These are phyloP conservation scores for Hyles lineata DNA, from an alignment of 2,888 invertebrate species.

Conservation along the genomic window DNA sequence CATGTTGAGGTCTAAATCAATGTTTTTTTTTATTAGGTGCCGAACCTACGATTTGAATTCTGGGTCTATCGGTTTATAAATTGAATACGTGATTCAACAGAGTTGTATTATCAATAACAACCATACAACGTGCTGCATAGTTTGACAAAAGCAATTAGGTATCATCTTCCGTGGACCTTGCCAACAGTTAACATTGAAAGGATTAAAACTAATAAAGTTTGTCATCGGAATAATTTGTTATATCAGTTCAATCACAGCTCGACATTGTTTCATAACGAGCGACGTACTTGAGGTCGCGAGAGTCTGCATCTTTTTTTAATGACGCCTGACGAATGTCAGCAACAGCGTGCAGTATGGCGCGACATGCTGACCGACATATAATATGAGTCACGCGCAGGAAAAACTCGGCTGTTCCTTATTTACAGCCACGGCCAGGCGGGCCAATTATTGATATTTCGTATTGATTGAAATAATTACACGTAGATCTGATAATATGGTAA, in stretches of 20 bases:
- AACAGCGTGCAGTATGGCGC: slow-evolving; percentile 37
- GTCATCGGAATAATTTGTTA: slow-evolving; percentile 29
- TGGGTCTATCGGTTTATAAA: too few relatives aligned
- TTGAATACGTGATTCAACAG: too few relatives aligned
- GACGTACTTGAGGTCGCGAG: neutral
- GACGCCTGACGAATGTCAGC: slow-evolving; percentile 28
- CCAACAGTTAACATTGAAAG: too few relatives aligned
- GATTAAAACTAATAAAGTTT: neutral
- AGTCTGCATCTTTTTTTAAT: neutral
- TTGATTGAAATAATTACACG: slow-evolving; percentile 10
- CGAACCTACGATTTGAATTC: too few relatives aligned
- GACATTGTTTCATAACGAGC: neutral
- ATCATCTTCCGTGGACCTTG: too few relatives aligned
- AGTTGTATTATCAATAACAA: too few relatives aligned
- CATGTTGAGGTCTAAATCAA: too few relatives aligned
- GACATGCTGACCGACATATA: slow-evolving; percentile 49
- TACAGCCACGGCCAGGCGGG: neutral
- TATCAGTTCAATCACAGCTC: neutral
- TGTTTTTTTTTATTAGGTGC: too few relatives aligned
- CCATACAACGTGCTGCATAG: too few relatives aligned
- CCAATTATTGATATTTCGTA: slow-evolving; percentile 8
- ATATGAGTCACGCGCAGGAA: slow-evolving; percentile 53
- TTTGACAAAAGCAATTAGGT: too few relatives aligned
- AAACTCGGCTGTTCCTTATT: slow-evolving; percentile 47
- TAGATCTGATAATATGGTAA: neutral